A percentile compares a stretch with the other conserved stretches of the same genome.
Conservation (phyloP, 2,797 vertebrate genomes). For the Gobio occitaniae region DNA sequence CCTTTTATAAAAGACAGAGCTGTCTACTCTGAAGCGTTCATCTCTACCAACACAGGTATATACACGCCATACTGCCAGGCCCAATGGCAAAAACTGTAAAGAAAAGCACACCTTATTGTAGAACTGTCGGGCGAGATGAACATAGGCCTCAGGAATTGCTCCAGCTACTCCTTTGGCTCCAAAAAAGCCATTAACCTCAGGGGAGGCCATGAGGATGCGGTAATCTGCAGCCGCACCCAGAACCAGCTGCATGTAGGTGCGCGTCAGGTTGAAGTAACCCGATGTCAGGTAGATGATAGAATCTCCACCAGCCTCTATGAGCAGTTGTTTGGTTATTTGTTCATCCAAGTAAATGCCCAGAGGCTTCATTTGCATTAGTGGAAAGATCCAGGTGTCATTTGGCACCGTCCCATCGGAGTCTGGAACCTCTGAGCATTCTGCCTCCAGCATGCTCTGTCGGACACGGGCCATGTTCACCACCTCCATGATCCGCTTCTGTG, state of each 20-base stretch:
- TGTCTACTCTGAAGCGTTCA: background rate
- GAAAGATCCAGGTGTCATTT: slow-evolving; percentile 94
- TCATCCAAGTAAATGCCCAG: slow-evolving; percentile 93
- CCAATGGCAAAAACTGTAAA: background rate
- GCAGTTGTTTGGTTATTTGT: slow-evolving; percentile 88
- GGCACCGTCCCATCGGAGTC: slow-evolving; percentile 62
- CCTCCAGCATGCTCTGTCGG: slow-evolving; percentile 79
- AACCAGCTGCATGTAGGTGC: slow-evolving; percentile 90
- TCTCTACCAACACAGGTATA: slow-evolving; percentile 4
- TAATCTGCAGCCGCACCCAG: slow-evolving; percentile 87
- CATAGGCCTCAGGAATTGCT: slow-evolving; percentile 92
- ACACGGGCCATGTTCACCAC: slow-evolving; percentile 84
- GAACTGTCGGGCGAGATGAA: slow-evolving; percentile 92
- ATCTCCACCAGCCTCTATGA: slow-evolving; percentile 84
- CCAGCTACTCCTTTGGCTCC: slow-evolving; percentile 94
- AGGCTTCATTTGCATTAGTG: slow-evolving; percentile 95
- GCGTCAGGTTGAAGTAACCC: slow-evolving; percentile 97
- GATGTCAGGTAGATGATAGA: slow-evolving; percentile 89
- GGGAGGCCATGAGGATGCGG: slow-evolving; percentile 92
- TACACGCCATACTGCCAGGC: background rate
- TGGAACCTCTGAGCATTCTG: slow-evolving; percentile 62
- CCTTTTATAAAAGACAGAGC: background rate
- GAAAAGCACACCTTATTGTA: slow-evolving; percentile 76
- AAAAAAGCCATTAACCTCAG: slow-evolving; percentile 97
- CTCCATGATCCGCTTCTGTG: slow-evolving; percentile 86